Conservation (phyloP, 1,140 invertebrate genomes). For the Drosophila sproati region DNA sequence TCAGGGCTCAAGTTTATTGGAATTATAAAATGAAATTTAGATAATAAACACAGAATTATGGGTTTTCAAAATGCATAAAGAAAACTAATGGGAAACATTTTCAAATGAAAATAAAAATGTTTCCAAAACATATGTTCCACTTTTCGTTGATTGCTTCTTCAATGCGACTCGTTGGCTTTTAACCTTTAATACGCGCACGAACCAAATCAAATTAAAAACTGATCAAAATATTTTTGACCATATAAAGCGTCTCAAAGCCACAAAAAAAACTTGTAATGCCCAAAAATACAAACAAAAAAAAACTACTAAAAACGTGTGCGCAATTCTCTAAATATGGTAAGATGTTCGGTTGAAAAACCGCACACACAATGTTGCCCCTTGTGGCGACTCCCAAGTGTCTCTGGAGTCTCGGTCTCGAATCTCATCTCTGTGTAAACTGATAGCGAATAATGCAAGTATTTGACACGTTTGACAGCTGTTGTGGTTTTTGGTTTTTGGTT, state of each 20-base stretch:
- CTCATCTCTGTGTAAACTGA: constrained; percentile 55
- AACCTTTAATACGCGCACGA: constrained; percentile 47
- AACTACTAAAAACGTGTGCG: constrained; percentile 46
- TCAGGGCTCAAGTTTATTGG: constrained; percentile 26
- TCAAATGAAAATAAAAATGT: constrained; percentile 12
- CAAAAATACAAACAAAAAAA: constrained; percentile 44
- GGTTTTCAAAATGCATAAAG: neutral
- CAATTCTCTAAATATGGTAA: constrained; percentile 61
- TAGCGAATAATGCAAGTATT: constrained; percentile 55
- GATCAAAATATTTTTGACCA: constrained; percentile 74
- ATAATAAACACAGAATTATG: constrained; percentile 21
- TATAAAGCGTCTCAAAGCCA: constrained; percentile 39
- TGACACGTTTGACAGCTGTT: constrained; percentile 71
- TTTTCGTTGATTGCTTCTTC: neutral
- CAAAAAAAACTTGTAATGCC: constrained; percentile 63
- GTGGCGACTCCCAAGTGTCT: constrained; percentile 14
- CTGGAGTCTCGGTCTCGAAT: constrained; percentile 10
- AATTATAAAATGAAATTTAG: constrained; percentile 40
- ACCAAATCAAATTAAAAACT: constrained; percentile 75
- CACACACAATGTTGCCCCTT: constrained; percentile 11
- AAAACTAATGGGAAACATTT: neutral
- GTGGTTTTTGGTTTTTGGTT: constrained; percentile 61
- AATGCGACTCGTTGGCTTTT: constrained; percentile 49
- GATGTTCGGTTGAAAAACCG: constrained; percentile 43
- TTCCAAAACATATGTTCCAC: neutral